Evolutionary conservation across 2,888 invertebrate species (phyloP), one percentile per base, ranked within the genome.

Genomic region (Syritta pipiens): DNA sequence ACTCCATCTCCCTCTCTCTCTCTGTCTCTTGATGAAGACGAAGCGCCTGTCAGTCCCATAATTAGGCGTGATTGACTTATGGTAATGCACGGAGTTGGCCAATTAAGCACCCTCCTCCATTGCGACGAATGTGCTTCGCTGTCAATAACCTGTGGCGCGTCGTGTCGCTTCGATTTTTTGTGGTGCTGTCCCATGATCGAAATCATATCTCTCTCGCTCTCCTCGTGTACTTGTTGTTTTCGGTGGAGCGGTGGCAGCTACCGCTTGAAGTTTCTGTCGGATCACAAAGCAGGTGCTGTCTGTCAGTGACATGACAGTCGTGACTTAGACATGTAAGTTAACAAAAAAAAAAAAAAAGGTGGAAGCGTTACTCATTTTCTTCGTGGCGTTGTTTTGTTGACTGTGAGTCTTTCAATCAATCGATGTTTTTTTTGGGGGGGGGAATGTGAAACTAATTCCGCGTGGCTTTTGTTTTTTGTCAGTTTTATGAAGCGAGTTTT

Each of bases 41-140:
- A 79, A 79, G 74, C 74, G 79, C 74, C 74, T 79, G 79, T 74
- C 79, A 79, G 62, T 67, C 67, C 62, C 46, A 74, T 79, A 79
- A 79, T 79, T 79, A 79, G 79, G 67, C 79, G 62, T 79, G 79
- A 79, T 79, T 74, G 79, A 74, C 79, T 79, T 79, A 79, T 79
- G 79, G 60, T 79, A 79, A 79, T 79, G 37, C 40, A 62, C 46
- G 20, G 55, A 76, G 49, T 79, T 79, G 74, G 79, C 79, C 79
- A 79, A 79, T 79, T 74, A 67, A 79, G 67, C 65, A 60, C 42
- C 48, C 53, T 22, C 28, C 24, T 9, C n/a, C 30, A 32, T 10
- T 46, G 10, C 35, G 30, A 22, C 48, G 57, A 24, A 48, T 57
- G 53, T 40, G 49, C 59, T 57, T 30, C 32, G 37, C 74, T 79